Evolutionary conservation across 2,888 invertebrate genomes (phyloP), one percentile per base, ranked within the genome.

Genomic region (Drosophila prostipennis): DNA sequence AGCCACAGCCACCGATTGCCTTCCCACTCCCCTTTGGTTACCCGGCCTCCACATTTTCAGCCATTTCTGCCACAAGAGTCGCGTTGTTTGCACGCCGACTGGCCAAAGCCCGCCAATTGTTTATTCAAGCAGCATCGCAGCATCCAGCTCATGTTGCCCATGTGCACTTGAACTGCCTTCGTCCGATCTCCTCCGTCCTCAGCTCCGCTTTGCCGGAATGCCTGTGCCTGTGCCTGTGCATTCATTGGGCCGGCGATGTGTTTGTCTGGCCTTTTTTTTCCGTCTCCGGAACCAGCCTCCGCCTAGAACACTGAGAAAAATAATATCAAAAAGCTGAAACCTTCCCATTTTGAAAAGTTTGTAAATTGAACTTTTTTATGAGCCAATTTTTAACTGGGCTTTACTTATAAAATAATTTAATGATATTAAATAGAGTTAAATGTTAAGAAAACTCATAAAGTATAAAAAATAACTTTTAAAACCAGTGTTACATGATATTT

Each of bases 51-150:
- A 19, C 19, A 19, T 3, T 19, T 19, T 19, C 19, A 39, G 53
- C 68, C 57, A 29, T 49, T 45, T 42, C 45, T 45, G 57, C 56
- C 65, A 26, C 71, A 56, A 70, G 71, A 70, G 65, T 40, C 49
- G 67, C 74, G 59, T 52, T 67, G 72, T 75, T 78, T 80, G 87
- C 78, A 78, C 80, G 79, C 72, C 67, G 74, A 29, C 80, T 74
- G 74, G 49, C 74, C 74, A 70, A 65, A 65, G 65, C 57, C 71
- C 71, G 67, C 71, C 86, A 86, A 79, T 74, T 79, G 89, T 81
- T 89, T 89, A 80, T 87, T 78, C 79, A 80, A 79, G 84, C 74
- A 71, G 71, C 80, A 76, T 61, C 60, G 55, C 40, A 53, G 45
- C 45, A 29, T 23, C 43, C 43, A 23, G 43, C 67, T 51, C 78